Base-by-base conservation (phyloP, 2,113 vertebrate species). In the Heloderma charlesbogerti region DNA sequence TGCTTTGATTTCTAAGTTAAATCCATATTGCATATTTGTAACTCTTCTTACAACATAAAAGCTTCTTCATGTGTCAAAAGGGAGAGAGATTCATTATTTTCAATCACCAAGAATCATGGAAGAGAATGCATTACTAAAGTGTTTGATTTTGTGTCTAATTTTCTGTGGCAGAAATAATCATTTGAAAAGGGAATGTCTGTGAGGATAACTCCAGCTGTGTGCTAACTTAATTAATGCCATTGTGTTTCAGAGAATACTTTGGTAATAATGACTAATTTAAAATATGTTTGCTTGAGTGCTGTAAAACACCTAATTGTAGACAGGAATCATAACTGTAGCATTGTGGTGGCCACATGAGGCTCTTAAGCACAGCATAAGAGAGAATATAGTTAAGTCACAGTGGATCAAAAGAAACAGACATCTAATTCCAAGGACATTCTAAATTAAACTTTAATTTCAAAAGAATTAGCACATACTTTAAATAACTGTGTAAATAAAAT, bases 1-100 rank as follows among this genome's bases (percentile, higher is more conserved):
- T 37, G 79, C 84, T 92, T 93, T 93, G 13, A 67, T 93, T 94
- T 94, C 67, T 43, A 88, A 31, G 20, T 91, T 94, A 91, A 94
- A 92, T 95, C 94, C 66, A 95, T 22, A 74, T 5, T 90, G 67
- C 3, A 8, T 92, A 40, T 92, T 96, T 96, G 91, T 69, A 92
- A 93, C 66, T 91, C 88, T 84, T 88, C 88, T 90, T 87, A n/a
- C 37, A 83, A 84, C 87, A 57, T 69, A 95, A 93, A 91, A 12
- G 1, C 37, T 91, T n/a, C 40, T 92, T 81, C 91, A 0, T 90
- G 18, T 90, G 72, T 94, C 7, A 87, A 90, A 90, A 93, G 3
- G 45, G 75, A 78, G 94, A 45, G 31, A n/a, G 48, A 83, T 89
- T 91, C 86, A 91, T 16, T 90, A 89, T 43, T 96, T 95, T 95